Base-by-base conservation (phyloP, 2,888 invertebrate genomes). In the Drosophila seclusa region DNA sequence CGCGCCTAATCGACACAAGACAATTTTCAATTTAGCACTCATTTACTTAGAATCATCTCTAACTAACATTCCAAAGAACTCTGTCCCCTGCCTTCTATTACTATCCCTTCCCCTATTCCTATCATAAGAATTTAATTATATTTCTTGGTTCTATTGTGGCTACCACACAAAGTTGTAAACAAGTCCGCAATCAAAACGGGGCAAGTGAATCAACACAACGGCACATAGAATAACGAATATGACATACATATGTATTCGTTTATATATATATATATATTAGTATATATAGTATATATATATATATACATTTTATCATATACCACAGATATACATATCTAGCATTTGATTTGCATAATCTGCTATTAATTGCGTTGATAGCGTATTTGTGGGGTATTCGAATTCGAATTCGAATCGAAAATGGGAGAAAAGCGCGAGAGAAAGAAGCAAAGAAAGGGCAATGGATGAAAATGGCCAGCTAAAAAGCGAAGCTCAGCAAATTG, bases 341-440 rank as follows among this genome's bases (percentile, higher is more conserved):
- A 55, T 76, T 76, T 87, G 73, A 90, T 90, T 91, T 90, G 87
- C 90, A 90, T 90, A 90, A 90, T 89, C 90, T 87, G 77, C 89
- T 91, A 87, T 90, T 90, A 91, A 91, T 91, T 91, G 90, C 82
- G 89, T 62, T 68, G 76, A 82, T 85, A 88, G 83, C 83, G 76
- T 77, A 82, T 76, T 76, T 29, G 29, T 29, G 79, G 77, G 45
- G 45, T 24, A 45, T 45, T 38, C 8, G 38, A 38, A 38, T 38
- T 38, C 8, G 38, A 38, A 45, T 45, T 45, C 2, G 16, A 45
- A 45, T 16, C 27, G 16, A 45, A 84, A 83, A 78, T 72, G 62
- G 54, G 67, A 63, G 63, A 66, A 74, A 63, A 72, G 31, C 40
- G 21, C 49, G 32, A 54, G 40, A 40, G 54, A 68, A 57, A 72